These are phyloP conservation scores for Eurypyga helias DNA, from an alignment of 2,113 vertebrate genomes.

Conservation along the genomic window DNA sequence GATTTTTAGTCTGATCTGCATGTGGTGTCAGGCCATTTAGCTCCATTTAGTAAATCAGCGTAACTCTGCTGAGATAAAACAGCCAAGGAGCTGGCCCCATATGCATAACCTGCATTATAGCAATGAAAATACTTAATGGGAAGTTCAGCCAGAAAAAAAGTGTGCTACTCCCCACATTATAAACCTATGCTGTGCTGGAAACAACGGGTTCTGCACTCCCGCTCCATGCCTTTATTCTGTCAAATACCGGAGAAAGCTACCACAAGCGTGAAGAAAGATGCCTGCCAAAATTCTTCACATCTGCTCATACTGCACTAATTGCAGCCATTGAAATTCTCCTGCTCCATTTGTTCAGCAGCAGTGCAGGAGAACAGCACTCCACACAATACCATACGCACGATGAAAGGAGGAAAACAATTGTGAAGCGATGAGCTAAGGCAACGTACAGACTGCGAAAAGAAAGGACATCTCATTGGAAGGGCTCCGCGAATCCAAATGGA, in stretches of 20 bases:
- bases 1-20: not conserved
- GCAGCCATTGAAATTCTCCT: not conserved
- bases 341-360: not conserved
- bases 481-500: rapidly evolving
- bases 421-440: not conserved
- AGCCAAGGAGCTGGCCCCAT: not conserved
- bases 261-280: not conserved
- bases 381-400: not conserved
- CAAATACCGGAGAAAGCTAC: not conserved
- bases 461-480: not conserved
- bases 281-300: not conserved
- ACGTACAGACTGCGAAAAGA: not conserved
- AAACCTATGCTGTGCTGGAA: not conserved
- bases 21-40: not conserved
- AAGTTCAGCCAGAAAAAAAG: not conserved
- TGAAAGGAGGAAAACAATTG: not conserved
- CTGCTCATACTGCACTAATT: not conserved
- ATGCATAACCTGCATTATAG: not conserved
- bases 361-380: not conserved
- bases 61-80: not conserved
- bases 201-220: not conserved
- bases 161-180: not conserved
- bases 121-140: not conserved
- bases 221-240: not conserved
- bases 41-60: not conserved